Conservation (phyloP, 1,140 invertebrate species). For the Procambarus virginalis region DNA sequence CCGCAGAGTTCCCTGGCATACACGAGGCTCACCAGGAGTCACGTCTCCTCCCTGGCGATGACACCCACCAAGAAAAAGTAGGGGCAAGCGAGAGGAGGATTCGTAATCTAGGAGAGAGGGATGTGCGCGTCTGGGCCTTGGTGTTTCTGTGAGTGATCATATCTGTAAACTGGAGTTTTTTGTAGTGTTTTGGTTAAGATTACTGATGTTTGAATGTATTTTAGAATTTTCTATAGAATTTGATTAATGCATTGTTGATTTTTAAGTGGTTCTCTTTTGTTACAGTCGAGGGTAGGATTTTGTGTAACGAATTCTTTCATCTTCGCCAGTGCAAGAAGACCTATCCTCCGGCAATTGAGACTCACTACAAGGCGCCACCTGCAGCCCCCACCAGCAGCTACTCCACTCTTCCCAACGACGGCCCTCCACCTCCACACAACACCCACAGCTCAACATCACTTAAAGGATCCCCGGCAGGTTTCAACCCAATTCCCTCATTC, state of each 20-base stretch:
- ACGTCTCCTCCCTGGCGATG: neutral
- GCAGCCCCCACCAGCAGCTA: neutral
- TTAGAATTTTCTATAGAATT: neutral
- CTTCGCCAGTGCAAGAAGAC: slow-evolving; percentile 85
- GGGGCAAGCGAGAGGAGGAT: slow-evolving; percentile 26
- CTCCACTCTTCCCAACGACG: slow-evolving; percentile 16
- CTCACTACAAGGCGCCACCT: slow-evolving; percentile 75
- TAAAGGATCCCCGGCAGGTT: too few relatives aligned
- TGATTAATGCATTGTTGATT: neutral
- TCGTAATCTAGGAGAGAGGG: slow-evolving; percentile 46
- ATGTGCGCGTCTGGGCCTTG: slow-evolving; percentile 53
- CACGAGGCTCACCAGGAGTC: slow-evolving; percentile 1
- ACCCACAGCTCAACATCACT: neutral
- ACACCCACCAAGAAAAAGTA: neutral
- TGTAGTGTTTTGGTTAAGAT: neutral
- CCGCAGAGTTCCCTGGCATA: neutral
- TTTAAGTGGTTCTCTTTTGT: neutral
- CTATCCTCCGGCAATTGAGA: slow-evolving; percentile 84
- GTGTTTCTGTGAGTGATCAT: slow-evolving; percentile 49
- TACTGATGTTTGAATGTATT: neutral
- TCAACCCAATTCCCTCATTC: too few relatives aligned
- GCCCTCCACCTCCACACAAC: neutral
- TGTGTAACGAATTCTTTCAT: too few relatives aligned
- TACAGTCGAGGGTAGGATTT: too few relatives aligned
- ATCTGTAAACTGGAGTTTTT: neutral